phyloP scores from a whole-genome alignment of 1,140 invertebrate species.

The Drosophila insularis region DNA sequence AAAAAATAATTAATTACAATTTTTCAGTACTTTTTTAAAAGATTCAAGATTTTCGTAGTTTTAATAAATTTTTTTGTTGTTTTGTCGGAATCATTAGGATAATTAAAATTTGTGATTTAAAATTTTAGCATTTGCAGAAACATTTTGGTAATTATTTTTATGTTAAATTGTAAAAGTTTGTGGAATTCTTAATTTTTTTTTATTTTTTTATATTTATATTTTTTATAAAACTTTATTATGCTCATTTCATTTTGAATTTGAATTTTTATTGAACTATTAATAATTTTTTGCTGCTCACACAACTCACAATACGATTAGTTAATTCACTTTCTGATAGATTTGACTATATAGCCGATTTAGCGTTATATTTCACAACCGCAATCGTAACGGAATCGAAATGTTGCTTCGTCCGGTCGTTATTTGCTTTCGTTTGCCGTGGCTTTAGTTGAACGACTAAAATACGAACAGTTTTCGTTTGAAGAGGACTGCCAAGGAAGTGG shows the following conservation, averaged over 20 bases:
- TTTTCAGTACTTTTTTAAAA: too few species aligned
- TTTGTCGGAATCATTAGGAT: too few species aligned
- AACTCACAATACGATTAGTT: not conserved
- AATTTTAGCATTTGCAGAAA: too few species aligned
- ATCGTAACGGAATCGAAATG: not conserved
- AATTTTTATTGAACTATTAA: too few species aligned
- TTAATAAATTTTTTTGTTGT: too few species aligned
- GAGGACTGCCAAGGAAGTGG: slow-evolving; percentile 47
- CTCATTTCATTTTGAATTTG: too few species aligned
- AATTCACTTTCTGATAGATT: not conserved
- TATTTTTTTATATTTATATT: not conserved
- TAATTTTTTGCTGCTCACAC: not conserved
- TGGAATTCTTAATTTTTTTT: too few species aligned
- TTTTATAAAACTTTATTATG: not conserved
- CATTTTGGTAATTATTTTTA: too few species aligned
- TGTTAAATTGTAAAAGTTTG: too few species aligned
- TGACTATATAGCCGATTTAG: not conserved
- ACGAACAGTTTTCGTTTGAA: slow-evolving; percentile 25
- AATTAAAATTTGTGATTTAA: too few species aligned
- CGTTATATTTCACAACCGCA: not conserved
- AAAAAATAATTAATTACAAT: too few species aligned
- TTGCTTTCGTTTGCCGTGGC: slow-evolving; percentile 65
- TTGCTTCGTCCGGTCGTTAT: not conserved
- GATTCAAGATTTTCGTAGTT: too few species aligned
- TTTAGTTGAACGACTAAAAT: slow-evolving; percentile 66